Conservation (phyloP, 2,113 vertebrate species). For the Blennius ocellaris region DNA sequence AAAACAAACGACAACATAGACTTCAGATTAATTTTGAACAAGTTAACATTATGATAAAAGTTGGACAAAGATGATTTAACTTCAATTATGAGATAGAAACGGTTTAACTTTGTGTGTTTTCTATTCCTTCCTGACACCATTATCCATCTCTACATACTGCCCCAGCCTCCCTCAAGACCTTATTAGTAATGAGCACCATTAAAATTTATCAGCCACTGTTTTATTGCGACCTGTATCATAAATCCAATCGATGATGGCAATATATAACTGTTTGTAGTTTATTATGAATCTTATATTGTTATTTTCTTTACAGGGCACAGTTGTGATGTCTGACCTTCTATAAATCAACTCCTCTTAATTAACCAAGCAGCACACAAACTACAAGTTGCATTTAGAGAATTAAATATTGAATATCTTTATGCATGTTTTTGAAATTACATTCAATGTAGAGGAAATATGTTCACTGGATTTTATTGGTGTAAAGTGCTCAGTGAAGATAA, state of each 20-base stretch:
- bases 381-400: slow-evolving; percentile 76
- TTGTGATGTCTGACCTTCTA: slow-evolving; percentile 48
- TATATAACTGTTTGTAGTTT: slow-evolving; percentile 85
- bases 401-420: slow-evolving; percentile 74
- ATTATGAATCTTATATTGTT: slow-evolving; percentile 84
- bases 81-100: slow-evolving; percentile 12
- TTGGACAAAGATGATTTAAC: background rate
- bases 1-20: background rate
- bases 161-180: slow-evolving; percentile 49
- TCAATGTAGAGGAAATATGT: slow-evolving; percentile 21
- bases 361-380: slow-evolving; percentile 48
- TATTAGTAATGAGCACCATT: slow-evolving; percentile 92
- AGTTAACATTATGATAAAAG: background rate
- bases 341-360: slow-evolving; percentile 71
- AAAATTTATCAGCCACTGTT: slow-evolving; percentile 93
- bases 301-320: slow-evolving; percentile 69
- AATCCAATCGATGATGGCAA: slow-evolving; percentile 86
- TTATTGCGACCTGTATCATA: slow-evolving; percentile 87
- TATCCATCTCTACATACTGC: slow-evolving; percentile 41
- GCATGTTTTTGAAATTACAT: slow-evolving; percentile 47
- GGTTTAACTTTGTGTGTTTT: slow-evolving; percentile 33
- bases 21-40: background rate
- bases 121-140: slow-evolving; percentile 43
- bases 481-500: too few species aligned
- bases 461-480: background rate